phyloP scores from a whole-genome alignment of 2,888 invertebrate species.

The Drosophila crucigera region DNA sequence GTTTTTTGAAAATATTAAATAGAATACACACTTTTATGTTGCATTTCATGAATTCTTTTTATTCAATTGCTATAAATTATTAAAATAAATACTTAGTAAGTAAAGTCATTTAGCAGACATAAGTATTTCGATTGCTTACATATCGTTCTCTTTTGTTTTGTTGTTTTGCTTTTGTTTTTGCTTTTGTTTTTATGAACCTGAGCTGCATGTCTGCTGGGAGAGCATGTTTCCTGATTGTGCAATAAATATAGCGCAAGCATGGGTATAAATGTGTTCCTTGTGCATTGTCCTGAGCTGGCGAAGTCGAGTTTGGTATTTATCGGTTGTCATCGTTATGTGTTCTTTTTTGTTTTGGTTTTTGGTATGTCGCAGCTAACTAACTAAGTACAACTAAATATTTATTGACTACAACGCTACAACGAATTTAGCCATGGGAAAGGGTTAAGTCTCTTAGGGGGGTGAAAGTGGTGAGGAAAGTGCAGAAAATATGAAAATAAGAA shows the following conservation, averaged over 20 bases:
- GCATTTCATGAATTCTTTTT: conserved; percentile 81
- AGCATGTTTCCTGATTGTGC: conserved; percentile 58
- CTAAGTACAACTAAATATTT: conserved; percentile 79
- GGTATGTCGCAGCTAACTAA: conserved; percentile 83
- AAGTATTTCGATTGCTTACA: conserved; percentile 48
- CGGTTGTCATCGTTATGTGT: conserved; percentile 37
- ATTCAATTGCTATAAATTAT: conserved; percentile 81
- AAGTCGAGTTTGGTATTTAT: conserved; percentile 49
- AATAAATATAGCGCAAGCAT: conserved; percentile 79
- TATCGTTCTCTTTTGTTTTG: conserved; percentile 31
- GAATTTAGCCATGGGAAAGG: conserved; percentile 69
- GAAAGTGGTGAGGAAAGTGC: conserved; percentile 29
- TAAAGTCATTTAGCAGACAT: conserved; percentile 71
- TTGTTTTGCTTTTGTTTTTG: conserved; percentile 16
- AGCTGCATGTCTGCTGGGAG: conserved; percentile 61
- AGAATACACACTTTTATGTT: conserved; percentile 23
- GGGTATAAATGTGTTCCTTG: conserved; percentile 51
- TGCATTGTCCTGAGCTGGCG: conserved; percentile 73
- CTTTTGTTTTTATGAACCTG: conserved; percentile 65
- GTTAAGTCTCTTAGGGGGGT: conserved; percentile 55
- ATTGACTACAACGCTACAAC: conserved; percentile 77
- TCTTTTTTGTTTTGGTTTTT: conserved; percentile 56
- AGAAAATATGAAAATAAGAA: conserved; percentile 3
- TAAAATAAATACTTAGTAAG: conserved; percentile 78
- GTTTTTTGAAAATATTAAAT: neutral